Percentiles rank a stretch among this genome's conserved stretches.
These are phyloP conservation scores for Zalophus californianus DNA, from an alignment of 2,797 vertebrate genomes.

Conservation along the genomic window DNA sequence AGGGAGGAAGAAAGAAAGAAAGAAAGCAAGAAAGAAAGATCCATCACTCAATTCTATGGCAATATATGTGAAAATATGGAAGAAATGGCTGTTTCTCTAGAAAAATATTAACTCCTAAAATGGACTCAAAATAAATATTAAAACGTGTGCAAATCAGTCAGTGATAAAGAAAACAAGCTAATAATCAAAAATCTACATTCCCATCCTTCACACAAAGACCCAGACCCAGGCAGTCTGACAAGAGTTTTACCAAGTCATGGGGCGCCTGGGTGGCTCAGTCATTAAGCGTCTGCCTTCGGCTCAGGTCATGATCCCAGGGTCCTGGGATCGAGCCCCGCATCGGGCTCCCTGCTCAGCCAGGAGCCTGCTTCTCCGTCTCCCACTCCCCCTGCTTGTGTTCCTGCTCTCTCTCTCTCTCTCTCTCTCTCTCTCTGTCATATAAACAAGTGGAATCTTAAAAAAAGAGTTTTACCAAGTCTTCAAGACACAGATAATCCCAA, in stretches of 20 bases:
- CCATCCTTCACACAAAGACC: neutral
- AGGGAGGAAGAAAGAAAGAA: neutral
- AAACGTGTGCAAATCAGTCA: neutral
- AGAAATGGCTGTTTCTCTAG: neutral
- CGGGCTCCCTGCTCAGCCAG: no score
- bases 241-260: neutral
- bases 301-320: no score
- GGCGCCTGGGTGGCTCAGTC: no score
- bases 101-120: constrained; percentile 17
- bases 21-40: neutral
- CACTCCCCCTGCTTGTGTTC: no score
- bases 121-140: neutral
- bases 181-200: neutral
- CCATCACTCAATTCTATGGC: neutral
- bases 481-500: neutral
- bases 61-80: constrained; percentile 28
- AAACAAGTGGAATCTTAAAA: no score
- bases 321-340: no score
- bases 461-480: neutral
- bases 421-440: no score
- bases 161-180: neutral
- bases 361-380: no score
- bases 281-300: no score
- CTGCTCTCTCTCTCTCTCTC: no score
- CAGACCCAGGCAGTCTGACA: neutral